Evolutionary conservation across 2,113 vertebrate species (phyloP).

Genomic region (Toxostoma redivivum): DNA sequence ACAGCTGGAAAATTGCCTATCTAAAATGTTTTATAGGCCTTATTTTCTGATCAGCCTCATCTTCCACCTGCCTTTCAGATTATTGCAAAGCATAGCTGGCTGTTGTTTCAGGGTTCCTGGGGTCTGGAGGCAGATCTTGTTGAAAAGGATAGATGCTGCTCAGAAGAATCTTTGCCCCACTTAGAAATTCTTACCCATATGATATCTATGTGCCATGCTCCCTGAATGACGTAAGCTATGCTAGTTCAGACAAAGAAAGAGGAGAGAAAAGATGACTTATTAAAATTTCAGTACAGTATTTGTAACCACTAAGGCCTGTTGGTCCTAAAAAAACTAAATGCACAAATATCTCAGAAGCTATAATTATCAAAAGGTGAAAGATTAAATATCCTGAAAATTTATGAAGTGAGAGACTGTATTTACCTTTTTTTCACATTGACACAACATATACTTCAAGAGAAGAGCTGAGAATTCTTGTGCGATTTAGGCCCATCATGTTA

Average conservation of each 20-base stretch:
- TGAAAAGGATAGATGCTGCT: neutral
- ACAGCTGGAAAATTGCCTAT: neutral
- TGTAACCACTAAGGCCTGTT: neutral
- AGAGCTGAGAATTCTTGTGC: neutral
- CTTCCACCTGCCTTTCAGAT: neutral
- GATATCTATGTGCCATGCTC: fast-evolving
- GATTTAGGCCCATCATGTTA: conserved; percentile 20
- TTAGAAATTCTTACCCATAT: neutral
- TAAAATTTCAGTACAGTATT: neutral
- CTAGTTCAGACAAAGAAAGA: neutral
- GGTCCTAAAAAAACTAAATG: neutral
- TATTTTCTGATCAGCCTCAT: neutral
- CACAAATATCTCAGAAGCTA: neutral
- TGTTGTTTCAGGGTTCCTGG: neutral
- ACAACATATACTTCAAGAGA: neutral
- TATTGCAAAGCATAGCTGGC: neutral
- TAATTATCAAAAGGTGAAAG: neutral
- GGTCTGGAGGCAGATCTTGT: neutral
- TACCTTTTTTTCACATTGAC: conserved; percentile 10
- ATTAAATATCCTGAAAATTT: conserved; percentile 24
- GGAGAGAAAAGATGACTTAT: neutral
- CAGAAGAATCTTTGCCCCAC: neutral
- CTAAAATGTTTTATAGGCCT: neutral
- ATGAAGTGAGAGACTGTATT: neutral
- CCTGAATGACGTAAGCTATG: neutral